Percentiles rank a stretch among this genome's conserved stretches.
Evolutionary conservation across 2,113 vertebrate species (phyloP).

Genomic region (Xenotilapia leptura): DNA sequence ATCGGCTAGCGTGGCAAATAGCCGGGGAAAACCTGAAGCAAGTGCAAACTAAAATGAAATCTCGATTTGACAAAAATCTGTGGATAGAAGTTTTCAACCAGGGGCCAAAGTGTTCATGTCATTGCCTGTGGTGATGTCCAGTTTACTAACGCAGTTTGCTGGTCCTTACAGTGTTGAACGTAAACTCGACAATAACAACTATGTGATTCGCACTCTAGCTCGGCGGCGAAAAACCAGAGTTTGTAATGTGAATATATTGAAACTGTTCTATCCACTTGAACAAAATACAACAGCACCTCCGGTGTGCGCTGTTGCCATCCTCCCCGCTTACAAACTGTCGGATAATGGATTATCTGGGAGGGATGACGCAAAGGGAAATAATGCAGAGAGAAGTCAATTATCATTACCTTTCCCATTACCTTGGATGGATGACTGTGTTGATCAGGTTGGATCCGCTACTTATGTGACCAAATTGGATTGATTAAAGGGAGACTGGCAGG

Average conservation of each 20-base stretch:
- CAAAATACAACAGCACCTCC: not conserved
- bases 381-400: not conserved
- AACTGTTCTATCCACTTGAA: not conserved
- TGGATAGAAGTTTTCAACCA: not conserved
- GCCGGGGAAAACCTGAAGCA: not conserved
- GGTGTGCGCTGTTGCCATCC: not conserved
- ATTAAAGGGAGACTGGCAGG: not conserved
- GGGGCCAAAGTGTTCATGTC: not conserved
- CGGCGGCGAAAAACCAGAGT: not conserved
- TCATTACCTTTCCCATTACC: not conserved
- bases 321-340: fast-evolving
- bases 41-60: not conserved
- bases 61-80: not conserved
- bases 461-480: not conserved
- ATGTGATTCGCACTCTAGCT: not conserved
- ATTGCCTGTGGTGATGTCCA: not conserved
- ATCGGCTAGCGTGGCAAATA: not conserved
- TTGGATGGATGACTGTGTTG: not conserved
- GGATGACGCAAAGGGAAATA: not conserved
- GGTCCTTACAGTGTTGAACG: not conserved
- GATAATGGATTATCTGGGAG: not conserved
- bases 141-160: not conserved
- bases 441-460: not conserved
- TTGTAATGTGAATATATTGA: not conserved
- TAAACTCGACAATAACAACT: not conserved